A percentile compares a stretch with the other conserved stretches of the same genome.
Evolutionary conservation across 2,113 vertebrate species (phyloP).

Genomic region (Microtus oregoni): DNA sequence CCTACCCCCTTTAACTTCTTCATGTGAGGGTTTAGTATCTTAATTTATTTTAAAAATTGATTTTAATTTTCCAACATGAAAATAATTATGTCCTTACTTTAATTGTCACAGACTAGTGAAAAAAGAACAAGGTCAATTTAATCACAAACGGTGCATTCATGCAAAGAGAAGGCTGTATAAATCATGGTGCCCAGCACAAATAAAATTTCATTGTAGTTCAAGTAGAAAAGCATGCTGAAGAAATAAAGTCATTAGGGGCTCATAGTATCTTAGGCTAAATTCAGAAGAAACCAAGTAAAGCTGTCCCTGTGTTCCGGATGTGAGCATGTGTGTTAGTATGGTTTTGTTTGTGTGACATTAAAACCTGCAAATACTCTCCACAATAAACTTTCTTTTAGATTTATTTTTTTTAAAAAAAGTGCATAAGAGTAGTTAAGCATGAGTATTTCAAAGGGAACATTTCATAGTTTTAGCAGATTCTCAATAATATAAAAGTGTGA

Average conservation of each 20-base stretch:
- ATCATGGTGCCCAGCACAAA: neutral
- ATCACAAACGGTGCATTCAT: neutral
- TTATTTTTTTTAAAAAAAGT: too few relatives aligned
- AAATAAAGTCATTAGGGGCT: neutral
- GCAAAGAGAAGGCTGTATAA: slow-evolving; percentile 14
- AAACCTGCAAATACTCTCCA: neutral
- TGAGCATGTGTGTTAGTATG: neutral
- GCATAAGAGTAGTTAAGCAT: neutral
- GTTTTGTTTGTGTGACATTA: neutral
- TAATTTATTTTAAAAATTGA: slow-evolving; percentile 53
- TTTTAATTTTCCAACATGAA: slow-evolving; percentile 56
- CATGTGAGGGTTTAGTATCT: neutral
- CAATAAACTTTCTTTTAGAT: slow-evolving; percentile 5
- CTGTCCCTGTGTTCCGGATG: neutral
- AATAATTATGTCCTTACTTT: neutral
- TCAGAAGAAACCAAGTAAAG: slow-evolving; percentile 16
- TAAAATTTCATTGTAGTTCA: slow-evolving; percentile 33
- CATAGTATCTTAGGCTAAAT: neutral
- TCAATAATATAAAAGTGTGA: slow-evolving; percentile 26
- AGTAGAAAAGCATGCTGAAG: slow-evolving; percentile 21
- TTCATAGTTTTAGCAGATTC: slow-evolving; percentile 34
- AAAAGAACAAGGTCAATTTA: neutral
- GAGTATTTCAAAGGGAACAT: neutral
- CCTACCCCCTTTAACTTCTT: neutral
- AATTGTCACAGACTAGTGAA: slow-evolving; percentile 56